phyloP scores from a whole-genome alignment of 2,888 invertebrate genomes.

The Diarsia mendica region DNA sequence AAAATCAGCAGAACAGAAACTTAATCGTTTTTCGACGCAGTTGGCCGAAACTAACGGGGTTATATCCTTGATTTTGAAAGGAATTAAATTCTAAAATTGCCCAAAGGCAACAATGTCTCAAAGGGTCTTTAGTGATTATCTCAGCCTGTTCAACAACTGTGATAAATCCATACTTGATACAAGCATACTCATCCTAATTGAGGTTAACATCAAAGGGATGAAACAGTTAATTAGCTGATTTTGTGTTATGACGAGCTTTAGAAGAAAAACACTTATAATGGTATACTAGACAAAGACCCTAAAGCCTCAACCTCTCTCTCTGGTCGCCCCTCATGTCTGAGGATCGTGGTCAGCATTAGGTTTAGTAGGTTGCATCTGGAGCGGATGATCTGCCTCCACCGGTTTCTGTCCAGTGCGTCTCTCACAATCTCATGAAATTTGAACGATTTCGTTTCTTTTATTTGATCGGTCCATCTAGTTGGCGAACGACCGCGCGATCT shows the following conservation, averaged over 20 bases:
- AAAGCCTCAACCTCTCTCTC: too few species aligned
- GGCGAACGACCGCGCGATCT: too few species aligned
- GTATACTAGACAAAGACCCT: neutral
- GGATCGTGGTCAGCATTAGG: too few species aligned
- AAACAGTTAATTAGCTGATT: constrained; percentile 32
- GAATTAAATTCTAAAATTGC: constrained; percentile 8
- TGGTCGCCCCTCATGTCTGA: too few species aligned
- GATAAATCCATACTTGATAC: constrained; percentile 35
- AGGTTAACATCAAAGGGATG: constrained; percentile 47
- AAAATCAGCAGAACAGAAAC: neutral
- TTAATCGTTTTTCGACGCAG: neutral
- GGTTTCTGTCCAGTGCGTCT: too few species aligned
- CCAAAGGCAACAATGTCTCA: constrained; percentile 8
- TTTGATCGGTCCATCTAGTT: too few species aligned
- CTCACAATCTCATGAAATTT: too few species aligned
- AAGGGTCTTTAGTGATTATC: constrained; percentile 18
- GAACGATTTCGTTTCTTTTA: too few species aligned
- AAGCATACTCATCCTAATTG: constrained; percentile 46
- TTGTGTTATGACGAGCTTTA: constrained; percentile 12
- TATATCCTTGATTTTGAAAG: constrained; percentile 2
- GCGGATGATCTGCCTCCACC: too few species aligned
- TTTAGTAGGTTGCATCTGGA: too few species aligned
- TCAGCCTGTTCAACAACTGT: constrained; percentile 24
- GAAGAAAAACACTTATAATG: neutral
- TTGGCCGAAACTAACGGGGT: neutral